Evolutionary conservation across 53 echinoderm and acorn worm genomes (phyloP).

Genomic region (Antedon mediterranea): DNA sequence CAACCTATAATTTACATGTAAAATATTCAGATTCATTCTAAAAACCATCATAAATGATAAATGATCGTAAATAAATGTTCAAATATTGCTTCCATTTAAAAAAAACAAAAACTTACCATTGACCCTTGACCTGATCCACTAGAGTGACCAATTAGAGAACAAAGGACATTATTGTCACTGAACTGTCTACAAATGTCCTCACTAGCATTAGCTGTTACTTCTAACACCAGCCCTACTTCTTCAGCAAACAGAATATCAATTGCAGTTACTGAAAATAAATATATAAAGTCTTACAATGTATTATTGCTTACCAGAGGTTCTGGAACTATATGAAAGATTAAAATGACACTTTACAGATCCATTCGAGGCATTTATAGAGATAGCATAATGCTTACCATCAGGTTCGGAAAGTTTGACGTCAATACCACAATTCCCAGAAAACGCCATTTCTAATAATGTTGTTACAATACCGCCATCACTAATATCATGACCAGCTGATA

Average conservation of each 20-base stretch:
- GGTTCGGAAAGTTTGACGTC: slow-evolving; percentile 41
- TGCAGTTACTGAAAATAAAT: slow-evolving; percentile 20
- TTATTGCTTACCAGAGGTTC: too few species aligned
- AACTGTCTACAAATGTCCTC: slow-evolving; percentile 42
- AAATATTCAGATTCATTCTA: not conserved
- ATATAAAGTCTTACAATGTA: not conserved
- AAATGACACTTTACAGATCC: too few species aligned
- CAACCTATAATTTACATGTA: slow-evolving; percentile 24
- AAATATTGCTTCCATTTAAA: too few species aligned
- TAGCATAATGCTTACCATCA: slow-evolving; percentile 27
- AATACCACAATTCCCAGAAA: slow-evolving; percentile 91
- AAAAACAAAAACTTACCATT: slow-evolving; percentile 31
- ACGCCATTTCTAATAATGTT: slow-evolving; percentile 85
- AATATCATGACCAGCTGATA: slow-evolving; percentile 81
- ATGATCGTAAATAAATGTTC: too few species aligned
- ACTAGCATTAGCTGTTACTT: slow-evolving; percentile 34
- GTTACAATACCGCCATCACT: slow-evolving; percentile 92
- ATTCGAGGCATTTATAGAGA: too few species aligned
- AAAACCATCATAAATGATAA: too few species aligned
- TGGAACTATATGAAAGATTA: too few species aligned
- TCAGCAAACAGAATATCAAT: slow-evolving; percentile 71
- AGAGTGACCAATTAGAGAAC: slow-evolving; percentile 63
- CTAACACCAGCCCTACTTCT: slow-evolving; percentile 79
- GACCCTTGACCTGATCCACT: slow-evolving; percentile 33
- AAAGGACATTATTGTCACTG: slow-evolving; percentile 43